phyloP scores from a whole-genome alignment of 2,113 vertebrate genomes.

The Myiozetetes cayanensis region DNA sequence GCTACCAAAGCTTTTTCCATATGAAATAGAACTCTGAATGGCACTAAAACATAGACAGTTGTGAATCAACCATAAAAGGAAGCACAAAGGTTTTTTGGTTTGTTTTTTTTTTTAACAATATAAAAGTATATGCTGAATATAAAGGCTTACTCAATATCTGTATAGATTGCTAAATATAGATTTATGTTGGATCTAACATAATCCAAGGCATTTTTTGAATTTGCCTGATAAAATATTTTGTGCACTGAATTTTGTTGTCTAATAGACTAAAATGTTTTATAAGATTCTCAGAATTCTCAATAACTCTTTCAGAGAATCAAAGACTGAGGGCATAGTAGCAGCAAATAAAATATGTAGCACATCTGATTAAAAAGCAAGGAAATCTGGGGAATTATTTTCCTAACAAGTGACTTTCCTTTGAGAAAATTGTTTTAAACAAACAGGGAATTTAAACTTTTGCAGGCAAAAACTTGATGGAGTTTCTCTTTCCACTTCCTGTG shows the following conservation, averaged over 20 bases:
- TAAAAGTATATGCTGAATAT: neutral
- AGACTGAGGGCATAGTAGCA: neutral
- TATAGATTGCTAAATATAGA: neutral
- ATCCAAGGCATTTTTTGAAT: neutral
- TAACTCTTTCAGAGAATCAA: neutral
- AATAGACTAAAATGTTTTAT: neutral
- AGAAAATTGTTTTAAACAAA: neutral
- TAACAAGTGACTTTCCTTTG: neutral
- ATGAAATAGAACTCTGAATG: neutral
- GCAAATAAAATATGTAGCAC: neutral
- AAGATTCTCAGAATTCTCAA: neutral
- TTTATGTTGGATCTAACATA: neutral
- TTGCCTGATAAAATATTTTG: neutral
- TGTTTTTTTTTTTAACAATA: neutral
- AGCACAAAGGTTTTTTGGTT: neutral
- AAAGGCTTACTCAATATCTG: neutral
- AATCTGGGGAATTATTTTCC: neutral
- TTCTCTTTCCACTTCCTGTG: neutral
- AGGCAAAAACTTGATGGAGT: neutral
- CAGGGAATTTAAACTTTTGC: neutral
- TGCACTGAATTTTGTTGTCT: neutral
- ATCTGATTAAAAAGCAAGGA: neutral
- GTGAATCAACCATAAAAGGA: neutral
- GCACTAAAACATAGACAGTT: neutral
- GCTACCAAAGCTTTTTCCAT: neutral